Evolutionary conservation across 2,797 vertebrate species (phyloP).

Genomic region (Eulemur mongoz): DNA sequence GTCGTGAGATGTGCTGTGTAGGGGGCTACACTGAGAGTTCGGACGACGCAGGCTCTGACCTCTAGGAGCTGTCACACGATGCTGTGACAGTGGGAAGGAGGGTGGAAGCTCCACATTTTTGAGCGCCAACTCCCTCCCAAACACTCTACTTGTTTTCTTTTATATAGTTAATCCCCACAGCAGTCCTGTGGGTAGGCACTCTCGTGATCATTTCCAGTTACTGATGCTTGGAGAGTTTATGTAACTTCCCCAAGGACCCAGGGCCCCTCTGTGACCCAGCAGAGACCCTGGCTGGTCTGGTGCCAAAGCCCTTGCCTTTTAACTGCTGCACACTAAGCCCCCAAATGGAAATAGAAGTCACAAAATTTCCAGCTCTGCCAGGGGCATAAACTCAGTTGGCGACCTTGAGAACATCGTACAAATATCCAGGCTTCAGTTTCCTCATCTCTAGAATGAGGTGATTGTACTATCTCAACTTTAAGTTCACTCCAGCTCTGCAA

Average conservation of each 20-base stretch:
- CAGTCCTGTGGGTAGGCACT: neutral
- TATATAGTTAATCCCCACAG: neutral
- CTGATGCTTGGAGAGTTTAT: neutral
- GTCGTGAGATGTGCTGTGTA: neutral
- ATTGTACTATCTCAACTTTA: neutral
- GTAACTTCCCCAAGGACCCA: neutral
- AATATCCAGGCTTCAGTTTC: neutral
- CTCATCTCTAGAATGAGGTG: neutral
- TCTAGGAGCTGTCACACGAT: neutral
- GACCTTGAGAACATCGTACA: neutral
- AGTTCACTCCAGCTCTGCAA: neutral
- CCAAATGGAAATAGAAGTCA: neutral
- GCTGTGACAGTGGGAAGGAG: neutral
- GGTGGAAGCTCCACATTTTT: neutral
- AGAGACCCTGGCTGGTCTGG: neutral
- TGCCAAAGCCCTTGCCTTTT: neutral
- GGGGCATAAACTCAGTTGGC: neutral
- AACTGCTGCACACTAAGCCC: neutral
- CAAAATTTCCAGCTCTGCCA: neutral
- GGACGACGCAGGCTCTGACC: neutral
- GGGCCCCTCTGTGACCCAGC: neutral
- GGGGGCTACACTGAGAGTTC: neutral
- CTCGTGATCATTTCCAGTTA: neutral
- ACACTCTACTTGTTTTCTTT: neutral
- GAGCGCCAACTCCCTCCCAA: neutral